A percentile compares a stretch with the other conserved stretches of the same genome.
Evolutionary conservation across 2,888 invertebrate species (phyloP).

Genomic region (Autographa pulchrina): DNA sequence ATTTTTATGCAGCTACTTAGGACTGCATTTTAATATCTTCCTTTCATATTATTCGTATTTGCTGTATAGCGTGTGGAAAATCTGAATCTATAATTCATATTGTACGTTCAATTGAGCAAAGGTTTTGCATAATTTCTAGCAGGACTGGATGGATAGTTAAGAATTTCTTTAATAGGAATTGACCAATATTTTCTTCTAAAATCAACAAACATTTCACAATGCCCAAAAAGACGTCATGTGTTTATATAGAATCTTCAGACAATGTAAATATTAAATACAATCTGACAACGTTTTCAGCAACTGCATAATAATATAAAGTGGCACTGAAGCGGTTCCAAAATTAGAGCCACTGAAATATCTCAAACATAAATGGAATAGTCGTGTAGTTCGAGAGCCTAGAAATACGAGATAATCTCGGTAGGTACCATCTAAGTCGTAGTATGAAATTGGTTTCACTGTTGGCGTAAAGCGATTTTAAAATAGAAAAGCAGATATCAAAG

Average conservation of each 20-base stretch:
- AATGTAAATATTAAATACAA: conserved; percentile 47
- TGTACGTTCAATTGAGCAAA: too few species aligned
- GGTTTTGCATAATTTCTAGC: too few species aligned
- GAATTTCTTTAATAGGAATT: too few species aligned
- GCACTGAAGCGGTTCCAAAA: conserved; percentile 68
- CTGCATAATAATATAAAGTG: conserved; percentile 66
- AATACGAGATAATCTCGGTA: conserved; percentile 76
- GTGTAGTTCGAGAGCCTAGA: conserved; percentile 77
- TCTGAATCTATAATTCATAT: too few species aligned
- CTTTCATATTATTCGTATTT: conserved; percentile 41
- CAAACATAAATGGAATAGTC: conserved; percentile 85
- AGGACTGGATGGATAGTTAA: too few species aligned
- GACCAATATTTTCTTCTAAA: too few species aligned
- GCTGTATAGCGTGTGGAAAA: neutral
- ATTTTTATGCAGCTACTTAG: conserved; percentile 32
- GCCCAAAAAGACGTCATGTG: neutral
- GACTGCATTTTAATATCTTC: neutral
- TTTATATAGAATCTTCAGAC: conserved; percentile 10
- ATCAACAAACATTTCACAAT: neutral
- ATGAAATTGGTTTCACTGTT: conserved; percentile 63
- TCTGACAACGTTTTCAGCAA: conserved; percentile 55
- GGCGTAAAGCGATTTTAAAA: conserved; percentile 63
- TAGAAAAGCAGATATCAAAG: conserved; percentile 52
- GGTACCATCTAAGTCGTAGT: conserved; percentile 66
- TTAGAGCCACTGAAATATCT: conserved; percentile 72